phyloP scores from a whole-genome alignment of 2,888 invertebrate species.

The Sinopyrophorus schimmeli region DNA sequence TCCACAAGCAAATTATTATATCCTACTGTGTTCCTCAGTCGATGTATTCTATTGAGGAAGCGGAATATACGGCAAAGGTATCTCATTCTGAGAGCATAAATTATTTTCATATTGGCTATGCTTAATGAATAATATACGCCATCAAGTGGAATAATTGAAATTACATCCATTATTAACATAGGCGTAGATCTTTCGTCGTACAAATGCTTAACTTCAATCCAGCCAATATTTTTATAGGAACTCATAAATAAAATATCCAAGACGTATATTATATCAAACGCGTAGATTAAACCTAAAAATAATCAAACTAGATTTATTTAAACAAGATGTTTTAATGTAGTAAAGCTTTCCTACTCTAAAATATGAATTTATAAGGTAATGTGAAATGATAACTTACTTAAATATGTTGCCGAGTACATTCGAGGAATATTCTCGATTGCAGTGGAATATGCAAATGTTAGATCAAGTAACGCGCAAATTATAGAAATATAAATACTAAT shows the following conservation, averaged over 20 bases:
- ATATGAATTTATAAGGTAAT: not conserved
- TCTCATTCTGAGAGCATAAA: constrained; percentile 28
- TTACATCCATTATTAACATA: constrained; percentile 17
- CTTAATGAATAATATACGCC: constrained; percentile 21
- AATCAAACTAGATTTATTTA: constrained; percentile 1
- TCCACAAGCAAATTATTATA: not conserved
- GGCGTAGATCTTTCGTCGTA: constrained; percentile 16
- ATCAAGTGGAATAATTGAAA: constrained; percentile 28
- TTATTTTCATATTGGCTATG: constrained; percentile 10
- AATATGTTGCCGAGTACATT: constrained; percentile 13
- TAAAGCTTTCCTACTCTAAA: too few relatives aligned
- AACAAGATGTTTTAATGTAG: too few relatives aligned
- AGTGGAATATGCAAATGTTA: constrained; percentile 15
- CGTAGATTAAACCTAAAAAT: constrained; percentile 29
- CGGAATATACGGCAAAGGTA: constrained; percentile 32
- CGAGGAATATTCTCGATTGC: constrained; percentile 1
- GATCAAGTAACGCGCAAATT: constrained; percentile 20
- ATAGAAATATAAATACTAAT: constrained; percentile 23
- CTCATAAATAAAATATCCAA: constrained; percentile 32
- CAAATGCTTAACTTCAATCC: constrained; percentile 22
- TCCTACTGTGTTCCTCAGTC: constrained; percentile 1
- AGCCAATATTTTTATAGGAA: constrained; percentile 21
- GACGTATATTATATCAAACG: constrained; percentile 30
- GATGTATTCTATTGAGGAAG: constrained; percentile 6
- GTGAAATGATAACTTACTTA: constrained; percentile 16